Evolutionary conservation across 1,140 invertebrate genomes (phyloP).

Genomic region (Temnothorax nylanderi): DNA sequence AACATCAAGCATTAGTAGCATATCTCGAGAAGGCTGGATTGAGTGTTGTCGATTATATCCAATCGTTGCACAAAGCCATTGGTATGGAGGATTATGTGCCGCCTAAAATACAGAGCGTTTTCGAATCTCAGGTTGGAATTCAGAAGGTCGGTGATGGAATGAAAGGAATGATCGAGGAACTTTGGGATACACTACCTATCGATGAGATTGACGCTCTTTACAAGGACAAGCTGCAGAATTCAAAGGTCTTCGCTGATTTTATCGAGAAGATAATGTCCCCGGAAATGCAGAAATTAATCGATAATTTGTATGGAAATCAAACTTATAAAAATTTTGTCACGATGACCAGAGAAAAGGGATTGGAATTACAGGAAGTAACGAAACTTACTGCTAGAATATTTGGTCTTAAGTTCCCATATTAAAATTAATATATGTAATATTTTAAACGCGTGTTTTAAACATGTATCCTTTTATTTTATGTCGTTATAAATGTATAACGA

Average conservation of each 20-base stretch:
- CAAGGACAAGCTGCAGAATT: constrained; percentile 69
- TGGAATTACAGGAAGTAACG: constrained; percentile 9
- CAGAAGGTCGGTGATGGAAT: constrained; percentile 57
- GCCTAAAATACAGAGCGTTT: neutral
- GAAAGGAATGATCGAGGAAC: constrained; percentile 65
- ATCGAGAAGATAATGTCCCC: constrained; percentile 55
- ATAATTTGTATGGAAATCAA: constrained; percentile 13
- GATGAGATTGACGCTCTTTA: constrained; percentile 73
- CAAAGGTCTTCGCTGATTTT: constrained; percentile 64
- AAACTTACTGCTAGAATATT: constrained; percentile 39
- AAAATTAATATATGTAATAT: neutral
- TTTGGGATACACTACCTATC: constrained; percentile 68
- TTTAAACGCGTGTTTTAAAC: neutral
- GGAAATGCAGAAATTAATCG: constrained; percentile 63
- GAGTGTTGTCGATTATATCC: constrained; percentile 13
- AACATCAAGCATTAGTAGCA: constrained; percentile 47
- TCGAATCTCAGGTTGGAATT: neutral
- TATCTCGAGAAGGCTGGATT: constrained; percentile 66
- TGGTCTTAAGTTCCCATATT: constrained; percentile 45
- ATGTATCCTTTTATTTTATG: neutral
- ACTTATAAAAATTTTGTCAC: constrained; percentile 29
- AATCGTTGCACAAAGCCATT: constrained; percentile 44
- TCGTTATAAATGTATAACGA: neutral
- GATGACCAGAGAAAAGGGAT: constrained; percentile 44
- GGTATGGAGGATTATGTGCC: constrained; percentile 31